These are phyloP conservation scores for Tachystola acroxantha DNA, from an alignment of 2,888 invertebrate species.

Conservation along the genomic window DNA sequence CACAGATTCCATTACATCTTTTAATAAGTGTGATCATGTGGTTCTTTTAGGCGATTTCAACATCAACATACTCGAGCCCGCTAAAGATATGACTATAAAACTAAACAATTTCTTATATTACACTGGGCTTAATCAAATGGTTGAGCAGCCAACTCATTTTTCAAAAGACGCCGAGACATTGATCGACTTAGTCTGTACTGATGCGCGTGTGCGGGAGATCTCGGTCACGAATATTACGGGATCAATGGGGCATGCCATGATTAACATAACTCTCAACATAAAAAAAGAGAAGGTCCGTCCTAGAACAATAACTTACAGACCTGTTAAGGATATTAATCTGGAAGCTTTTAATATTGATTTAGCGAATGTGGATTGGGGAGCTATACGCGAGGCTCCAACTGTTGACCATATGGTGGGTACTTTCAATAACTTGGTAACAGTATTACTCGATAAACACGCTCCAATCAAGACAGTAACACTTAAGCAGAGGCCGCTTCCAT, in stretches of 20 bases:
- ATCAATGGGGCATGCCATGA: not conserved
- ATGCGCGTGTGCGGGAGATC: not conserved
- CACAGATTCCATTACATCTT: not conserved
- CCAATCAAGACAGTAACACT: conserved; percentile 8
- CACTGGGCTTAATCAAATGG: not conserved
- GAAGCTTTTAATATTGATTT: not conserved
- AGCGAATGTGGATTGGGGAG: not conserved
- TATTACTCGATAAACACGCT: conserved; percentile 16
- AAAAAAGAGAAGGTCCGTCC: not conserved
- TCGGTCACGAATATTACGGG: not conserved
- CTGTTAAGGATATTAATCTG: not conserved
- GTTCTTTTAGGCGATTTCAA: not conserved
- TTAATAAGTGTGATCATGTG: conserved; percentile 4
- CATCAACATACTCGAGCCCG: not conserved
- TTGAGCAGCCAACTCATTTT: not conserved
- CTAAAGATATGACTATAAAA: no score
- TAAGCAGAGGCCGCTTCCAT: conserved; percentile 11
- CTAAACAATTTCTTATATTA: not conserved
- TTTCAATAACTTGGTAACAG: not conserved
- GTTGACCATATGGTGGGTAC: not conserved
- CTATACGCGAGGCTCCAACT: not conserved
- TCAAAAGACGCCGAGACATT: not conserved
- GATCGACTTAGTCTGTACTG: not conserved
- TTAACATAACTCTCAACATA: not conserved
- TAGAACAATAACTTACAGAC: not conserved